Percentiles rank a stretch among this genome's conserved stretches.
These are phyloP conservation scores for Oophaga pumilio DNA, from an alignment of 2,113 vertebrate species.

Conservation along the genomic window DNA sequence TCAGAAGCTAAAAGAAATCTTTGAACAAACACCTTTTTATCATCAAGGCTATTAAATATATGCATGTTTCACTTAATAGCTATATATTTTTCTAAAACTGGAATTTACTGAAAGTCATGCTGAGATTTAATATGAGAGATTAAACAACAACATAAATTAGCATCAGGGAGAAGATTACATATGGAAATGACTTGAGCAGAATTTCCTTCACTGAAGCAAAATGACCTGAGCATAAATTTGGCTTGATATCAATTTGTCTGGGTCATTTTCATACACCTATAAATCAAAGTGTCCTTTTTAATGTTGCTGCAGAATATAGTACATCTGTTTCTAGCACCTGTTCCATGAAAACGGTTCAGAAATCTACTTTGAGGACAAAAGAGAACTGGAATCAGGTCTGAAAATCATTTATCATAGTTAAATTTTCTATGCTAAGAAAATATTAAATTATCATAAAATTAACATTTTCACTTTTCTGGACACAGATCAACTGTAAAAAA, in stretches of 20 bases:
- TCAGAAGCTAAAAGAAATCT: neutral
- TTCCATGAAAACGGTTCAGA: constrained; percentile 26
- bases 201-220: constrained; percentile 23
- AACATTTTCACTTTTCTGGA: constrained; percentile 1
- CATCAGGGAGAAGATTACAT: neutral
- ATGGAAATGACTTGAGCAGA: neutral
- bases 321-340: constrained; percentile 43
- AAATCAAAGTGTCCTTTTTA: constrained; percentile 33
- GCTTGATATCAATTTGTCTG: constrained; percentile 34
- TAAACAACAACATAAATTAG: neutral
- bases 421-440: constrained; percentile 20
- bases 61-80: neutral
- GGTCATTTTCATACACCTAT: constrained; percentile 36
- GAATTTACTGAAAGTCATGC: neutral
- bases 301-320: constrained; percentile 21
- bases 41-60: neutral
- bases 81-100: neutral
- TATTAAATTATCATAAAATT: constrained; percentile 34
- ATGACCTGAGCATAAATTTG: constrained; percentile 25
- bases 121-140: neutral
- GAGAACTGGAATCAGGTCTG: neutral
- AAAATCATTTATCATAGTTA: constrained; percentile 24
- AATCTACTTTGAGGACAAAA: constrained; percentile 26
- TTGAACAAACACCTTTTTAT: neutral
- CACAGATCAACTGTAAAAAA: neutral